Conservation (phyloP, 1,140 invertebrate genomes). For the Trissolcus basalis region DNA sequence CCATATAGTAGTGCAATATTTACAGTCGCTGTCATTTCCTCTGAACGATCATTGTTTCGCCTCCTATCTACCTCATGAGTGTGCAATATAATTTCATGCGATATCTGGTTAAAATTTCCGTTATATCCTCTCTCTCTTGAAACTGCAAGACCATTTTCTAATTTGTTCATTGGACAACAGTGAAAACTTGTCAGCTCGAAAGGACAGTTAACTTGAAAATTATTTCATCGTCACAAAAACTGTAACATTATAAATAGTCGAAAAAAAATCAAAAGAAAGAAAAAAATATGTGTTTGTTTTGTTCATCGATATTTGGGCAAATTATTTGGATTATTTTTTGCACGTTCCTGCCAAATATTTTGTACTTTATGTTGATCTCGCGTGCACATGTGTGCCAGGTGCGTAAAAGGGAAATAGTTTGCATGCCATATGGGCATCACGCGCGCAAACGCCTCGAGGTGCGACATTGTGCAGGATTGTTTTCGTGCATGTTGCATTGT, state of each 20-base stretch:
- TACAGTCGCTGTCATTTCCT: constrained; percentile 56
- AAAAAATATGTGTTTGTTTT: neutral
- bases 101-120: constrained; percentile 37
- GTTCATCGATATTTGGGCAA: neutral
- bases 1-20: constrained; percentile 58
- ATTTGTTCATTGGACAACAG: no score
- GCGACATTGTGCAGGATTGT: constrained; percentile 33
- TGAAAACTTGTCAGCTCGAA: no score
- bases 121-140: constrained; percentile 6
- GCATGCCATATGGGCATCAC: constrained; percentile 54
- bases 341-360: neutral
- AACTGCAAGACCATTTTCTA: no score
- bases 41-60: constrained; percentile 52
- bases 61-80: constrained; percentile 32
- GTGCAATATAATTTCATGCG: constrained; percentile 46
- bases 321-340: neutral
- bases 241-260: neutral
- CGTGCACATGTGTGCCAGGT: constrained; percentile 41
- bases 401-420: constrained; percentile 40
- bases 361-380: neutral
- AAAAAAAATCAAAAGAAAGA: neutral
- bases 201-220: constrained; percentile 14
- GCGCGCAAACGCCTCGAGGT: constrained; percentile 40
- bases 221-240: constrained; percentile 14
- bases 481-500: constrained; percentile 38